These are phyloP conservation scores for Ephydatia muelleri DNA, from an alignment of 37 sponge, comb jelly and placozoan species.

Conservation along the genomic window DNA sequence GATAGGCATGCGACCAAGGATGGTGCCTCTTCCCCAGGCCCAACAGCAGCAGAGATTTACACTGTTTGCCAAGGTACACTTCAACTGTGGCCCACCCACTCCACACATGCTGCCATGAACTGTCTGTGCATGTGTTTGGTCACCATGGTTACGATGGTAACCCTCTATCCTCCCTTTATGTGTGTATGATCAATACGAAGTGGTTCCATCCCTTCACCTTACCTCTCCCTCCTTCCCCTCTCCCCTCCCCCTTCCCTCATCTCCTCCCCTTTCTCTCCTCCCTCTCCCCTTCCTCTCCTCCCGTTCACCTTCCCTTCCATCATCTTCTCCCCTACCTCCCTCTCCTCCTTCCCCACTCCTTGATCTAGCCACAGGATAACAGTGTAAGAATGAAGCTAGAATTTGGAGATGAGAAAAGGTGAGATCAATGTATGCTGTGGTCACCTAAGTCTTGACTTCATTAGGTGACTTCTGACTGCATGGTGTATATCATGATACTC, in stretches of 20 bases:
- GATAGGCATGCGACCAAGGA: conserved; percentile 37
- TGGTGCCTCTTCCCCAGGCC: neutral
- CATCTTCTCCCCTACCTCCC: neutral
- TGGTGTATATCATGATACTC: no score
- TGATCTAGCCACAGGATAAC: neutral
- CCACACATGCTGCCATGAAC: no score
- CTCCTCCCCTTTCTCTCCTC: neutral
- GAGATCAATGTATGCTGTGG: neutral
- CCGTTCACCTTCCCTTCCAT: neutral
- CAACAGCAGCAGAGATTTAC: conserved; percentile 6
- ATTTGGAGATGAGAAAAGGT: conserved; percentile 73
- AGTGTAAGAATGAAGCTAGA: conserved; percentile 67
- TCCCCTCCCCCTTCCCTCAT: no score
- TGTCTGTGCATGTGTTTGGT: neutral
- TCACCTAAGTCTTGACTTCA: neutral
- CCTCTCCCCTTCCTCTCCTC: neutral
- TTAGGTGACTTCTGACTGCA: no score
- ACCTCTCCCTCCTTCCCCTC: no score
- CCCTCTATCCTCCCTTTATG: neutral
- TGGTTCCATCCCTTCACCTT: neutral
- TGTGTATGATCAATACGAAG: neutral
- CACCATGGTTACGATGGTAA: neutral
- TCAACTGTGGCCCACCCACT: neutral
- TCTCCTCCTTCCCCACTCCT: neutral
- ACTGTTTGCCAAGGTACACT: conserved; percentile 28